Percentiles rank a stretch among this genome's conserved stretches.
Conservation (phyloP, 2,113 vertebrate genomes). For the Polypterus senegalus region DNA sequence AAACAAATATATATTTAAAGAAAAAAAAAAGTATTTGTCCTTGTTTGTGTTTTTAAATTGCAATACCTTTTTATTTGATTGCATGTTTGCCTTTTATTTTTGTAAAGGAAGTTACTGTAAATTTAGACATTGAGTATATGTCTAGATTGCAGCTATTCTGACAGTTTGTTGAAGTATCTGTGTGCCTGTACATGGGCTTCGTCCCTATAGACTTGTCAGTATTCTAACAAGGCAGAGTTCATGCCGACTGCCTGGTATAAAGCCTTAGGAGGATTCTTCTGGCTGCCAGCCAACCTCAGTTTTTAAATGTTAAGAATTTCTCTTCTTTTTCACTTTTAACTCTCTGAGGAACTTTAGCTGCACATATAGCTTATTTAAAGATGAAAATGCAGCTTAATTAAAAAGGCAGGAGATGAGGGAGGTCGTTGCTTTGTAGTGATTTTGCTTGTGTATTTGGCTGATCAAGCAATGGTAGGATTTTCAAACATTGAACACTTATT, state of each 20-base stretch:
- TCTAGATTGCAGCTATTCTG: not conserved
- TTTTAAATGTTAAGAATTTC: conserved; percentile 19
- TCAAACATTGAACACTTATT: too few species aligned
- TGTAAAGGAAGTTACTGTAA: too few species aligned
- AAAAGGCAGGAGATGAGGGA: conserved; percentile 3
- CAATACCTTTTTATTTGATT: too few species aligned
- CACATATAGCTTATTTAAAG: conserved; percentile 4
- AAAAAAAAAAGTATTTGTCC: too few species aligned
- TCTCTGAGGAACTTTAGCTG: conserved; percentile 1
- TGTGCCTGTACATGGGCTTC: not conserved
- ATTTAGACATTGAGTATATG: too few species aligned
- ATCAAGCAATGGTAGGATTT: too few species aligned
- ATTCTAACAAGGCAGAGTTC: conserved; percentile 21
- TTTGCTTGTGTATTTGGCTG: too few species aligned
- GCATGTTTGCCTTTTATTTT: too few species aligned
- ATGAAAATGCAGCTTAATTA: conserved; percentile 16
- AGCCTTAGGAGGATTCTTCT: conserved; percentile 9
- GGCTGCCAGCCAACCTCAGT: conserved; percentile 14
- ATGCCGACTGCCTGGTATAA: conserved; percentile 12
- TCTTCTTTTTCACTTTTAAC: not conserved
- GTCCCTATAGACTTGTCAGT: conserved; percentile 20
- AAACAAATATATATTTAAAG: too few species aligned
- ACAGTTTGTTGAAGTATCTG: conserved; percentile 1
- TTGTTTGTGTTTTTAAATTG: too few species aligned
- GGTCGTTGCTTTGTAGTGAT: not conserved